Percentiles rank a stretch among this genome's conserved stretches.
Evolutionary conservation across 2,888 invertebrate genomes (phyloP).

Genomic region (Spicauda simplicius): DNA sequence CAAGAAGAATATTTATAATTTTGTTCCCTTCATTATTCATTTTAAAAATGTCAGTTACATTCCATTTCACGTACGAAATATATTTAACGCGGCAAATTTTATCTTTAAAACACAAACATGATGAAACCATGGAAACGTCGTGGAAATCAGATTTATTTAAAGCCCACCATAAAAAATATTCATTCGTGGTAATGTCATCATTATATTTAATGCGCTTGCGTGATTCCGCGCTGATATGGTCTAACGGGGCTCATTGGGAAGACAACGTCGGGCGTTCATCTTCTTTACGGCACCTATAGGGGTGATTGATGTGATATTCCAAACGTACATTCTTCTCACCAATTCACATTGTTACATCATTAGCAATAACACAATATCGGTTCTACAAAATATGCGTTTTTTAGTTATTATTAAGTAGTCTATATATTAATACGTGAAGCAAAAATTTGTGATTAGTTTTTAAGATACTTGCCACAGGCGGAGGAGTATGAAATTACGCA

Average conservation of each 20-base stretch:
- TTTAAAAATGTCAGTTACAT: no score
- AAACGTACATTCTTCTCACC: neutral
- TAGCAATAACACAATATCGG: no score
- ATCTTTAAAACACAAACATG: neutral
- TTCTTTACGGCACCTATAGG: conserved; percentile 1
- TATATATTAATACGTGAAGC: no score
- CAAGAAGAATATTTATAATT: no score
- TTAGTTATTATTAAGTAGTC: no score
- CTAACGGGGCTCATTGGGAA: neutral
- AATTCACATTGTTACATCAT: no score
- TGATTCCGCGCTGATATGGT: neutral
- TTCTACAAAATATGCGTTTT: no score
- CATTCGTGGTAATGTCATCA: neutral
- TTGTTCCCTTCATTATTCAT: no score
- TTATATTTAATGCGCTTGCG: neutral
- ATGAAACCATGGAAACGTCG: neutral
- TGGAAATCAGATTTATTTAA: conserved; percentile 1
- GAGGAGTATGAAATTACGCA: no score
- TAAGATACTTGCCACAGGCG: no score
- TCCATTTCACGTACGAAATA: no score
- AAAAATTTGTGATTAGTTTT: no score
- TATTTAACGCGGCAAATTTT: neutral
- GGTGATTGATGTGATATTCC: neutral
- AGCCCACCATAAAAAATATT: neutral
- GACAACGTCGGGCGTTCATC: neutral